Conservation (phyloP, 2,888 invertebrate species). For the Clivina fossor region DNA sequence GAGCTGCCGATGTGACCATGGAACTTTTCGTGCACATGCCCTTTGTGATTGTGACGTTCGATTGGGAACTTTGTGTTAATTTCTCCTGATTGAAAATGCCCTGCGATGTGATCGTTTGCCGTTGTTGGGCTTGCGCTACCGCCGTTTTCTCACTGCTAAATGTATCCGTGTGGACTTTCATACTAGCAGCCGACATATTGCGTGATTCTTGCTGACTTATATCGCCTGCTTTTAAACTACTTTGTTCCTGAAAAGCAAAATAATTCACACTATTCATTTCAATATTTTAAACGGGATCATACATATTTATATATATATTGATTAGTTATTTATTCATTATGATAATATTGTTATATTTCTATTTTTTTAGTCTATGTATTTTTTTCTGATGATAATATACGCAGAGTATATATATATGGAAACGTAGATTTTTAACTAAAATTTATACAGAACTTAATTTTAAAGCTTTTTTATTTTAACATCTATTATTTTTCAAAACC, state of each 20-base stretch:
- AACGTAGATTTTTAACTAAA: too few species aligned
- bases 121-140: conserved; percentile 67
- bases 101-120: conserved; percentile 76
- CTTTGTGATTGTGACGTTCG: conserved; percentile 67
- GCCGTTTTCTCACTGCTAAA: conserved; percentile 82
- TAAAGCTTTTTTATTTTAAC: too few species aligned
- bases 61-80: conserved; percentile 74
- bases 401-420: too few species aligned
- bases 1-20: conserved; percentile 59
- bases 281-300: background rate
- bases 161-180: conserved; percentile 82
- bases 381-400: too few species aligned
- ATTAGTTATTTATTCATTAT: too few species aligned
- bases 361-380: too few species aligned
- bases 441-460: too few species aligned
- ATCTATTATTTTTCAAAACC: too few species aligned
- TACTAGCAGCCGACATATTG: conserved; percentile 79
- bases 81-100: conserved; percentile 74
- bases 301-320: too few species aligned
- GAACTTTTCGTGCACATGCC: conserved; percentile 31
- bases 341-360: too few species aligned
- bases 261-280: background rate
- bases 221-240: conserved; percentile 81
- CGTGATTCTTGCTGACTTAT: conserved; percentile 83
- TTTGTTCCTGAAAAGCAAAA: conserved; percentile 78